Evolutionary conservation across 2,797 vertebrate species (phyloP).

Genomic region (Capromys pilorides): DNA sequence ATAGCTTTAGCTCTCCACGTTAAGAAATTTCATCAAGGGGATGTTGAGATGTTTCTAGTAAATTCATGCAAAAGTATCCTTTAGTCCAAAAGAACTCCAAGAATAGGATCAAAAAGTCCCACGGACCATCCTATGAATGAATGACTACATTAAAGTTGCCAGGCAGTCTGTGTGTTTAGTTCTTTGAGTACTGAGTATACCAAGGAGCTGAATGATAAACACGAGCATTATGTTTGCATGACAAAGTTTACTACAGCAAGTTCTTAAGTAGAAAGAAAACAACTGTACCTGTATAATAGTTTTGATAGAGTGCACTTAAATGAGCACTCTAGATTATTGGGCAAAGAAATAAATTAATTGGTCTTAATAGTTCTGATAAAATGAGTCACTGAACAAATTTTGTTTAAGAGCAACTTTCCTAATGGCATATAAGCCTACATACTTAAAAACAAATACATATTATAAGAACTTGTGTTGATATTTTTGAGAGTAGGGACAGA

Average conservation of each 20-base stretch:
- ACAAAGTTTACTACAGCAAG: neutral
- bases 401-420: neutral
- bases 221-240: neutral
- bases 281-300: neutral
- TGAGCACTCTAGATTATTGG: slow-evolving; percentile 7
- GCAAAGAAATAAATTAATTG: slow-evolving; percentile 16
- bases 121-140: neutral
- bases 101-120: neutral
- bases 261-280: neutral
- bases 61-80: neutral
- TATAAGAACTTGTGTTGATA: neutral
- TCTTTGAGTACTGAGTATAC: neutral
- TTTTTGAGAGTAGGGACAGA: slow-evolving; percentile 1
- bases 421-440: neutral
- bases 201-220: neutral
- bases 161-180: neutral
- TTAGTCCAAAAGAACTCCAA: neutral
- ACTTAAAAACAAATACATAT: neutral
- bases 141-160: neutral
- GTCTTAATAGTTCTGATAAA: neutral
- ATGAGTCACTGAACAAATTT: slow-evolving; percentile 6
- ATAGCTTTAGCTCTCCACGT: neutral
- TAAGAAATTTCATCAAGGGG: neutral
- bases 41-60: neutral
- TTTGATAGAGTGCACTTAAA: neutral